Base-by-base conservation (phyloP, 2,797 vertebrate species). In the Argya squamiceps region DNA sequence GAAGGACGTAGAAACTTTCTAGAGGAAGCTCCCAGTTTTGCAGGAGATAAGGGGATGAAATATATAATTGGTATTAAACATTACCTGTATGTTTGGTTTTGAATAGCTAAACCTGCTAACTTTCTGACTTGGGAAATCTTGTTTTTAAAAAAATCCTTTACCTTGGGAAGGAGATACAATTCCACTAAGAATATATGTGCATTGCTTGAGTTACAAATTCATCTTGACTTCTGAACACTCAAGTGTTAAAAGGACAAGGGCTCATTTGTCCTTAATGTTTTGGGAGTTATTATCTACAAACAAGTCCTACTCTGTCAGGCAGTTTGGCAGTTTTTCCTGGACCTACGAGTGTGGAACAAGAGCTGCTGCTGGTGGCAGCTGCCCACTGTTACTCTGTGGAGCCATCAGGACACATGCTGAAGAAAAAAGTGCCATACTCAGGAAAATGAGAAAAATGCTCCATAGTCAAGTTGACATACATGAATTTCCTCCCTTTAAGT, bases 271-370 rank as follows among this genome's bases (percentile, higher is more conserved):
- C 27, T 43, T 50, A 36, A 12, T 49, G 16, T 34, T 81, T 78
- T 76, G 34, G 29, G 20, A 59, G 9, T 78, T 59, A n/a, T 0
- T 70, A 21, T 27, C 20, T 46, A 6, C 11, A 43, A 27, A 32
- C 6, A 34, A 64, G 21, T 64, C 77, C 30, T 81, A 1, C 44
- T 56, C 23, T 22, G 41, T 36, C 34, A 21, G 12, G 4, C 34
- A 29, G 15, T 69, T 88, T 90, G 12, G 4, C 34, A 29, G 15
- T 69, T 88, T 90, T 55, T 44, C 30, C 53, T 46, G 49, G 52
- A 32, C 3, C 11, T 52, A 3, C 32, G 43, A 1, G 14, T 2
- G 1, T 2, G 5, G 58, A 41, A 32, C 0, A 8, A 53, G 52
- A 83, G 11, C 41, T 86, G 50, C 27, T 20, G 69, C 43, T 88